phyloP scores from a whole-genome alignment of 2,797 vertebrate species.

The Gymnothorax javanicus region DNA sequence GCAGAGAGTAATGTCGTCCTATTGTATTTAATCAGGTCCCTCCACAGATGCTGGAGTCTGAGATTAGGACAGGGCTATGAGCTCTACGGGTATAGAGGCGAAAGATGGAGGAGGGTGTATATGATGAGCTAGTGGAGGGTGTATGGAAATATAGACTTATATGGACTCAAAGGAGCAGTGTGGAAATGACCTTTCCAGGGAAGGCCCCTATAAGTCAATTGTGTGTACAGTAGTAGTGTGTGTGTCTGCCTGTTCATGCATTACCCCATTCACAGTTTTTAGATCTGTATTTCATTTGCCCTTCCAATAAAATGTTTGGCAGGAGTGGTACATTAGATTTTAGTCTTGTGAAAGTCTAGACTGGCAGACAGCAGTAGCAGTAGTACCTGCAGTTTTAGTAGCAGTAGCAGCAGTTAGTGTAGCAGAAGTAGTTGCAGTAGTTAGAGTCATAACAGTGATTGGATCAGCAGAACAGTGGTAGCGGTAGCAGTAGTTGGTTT shows the following conservation, averaged over 20 bases:
- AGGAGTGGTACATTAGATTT: too few relatives aligned
- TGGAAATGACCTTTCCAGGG: not conserved
- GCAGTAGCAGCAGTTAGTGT: not conserved
- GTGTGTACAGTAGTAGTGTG: not conserved
- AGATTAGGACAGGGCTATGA: not conserved
- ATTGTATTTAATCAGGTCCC: not conserved
- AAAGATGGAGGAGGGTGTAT: not conserved
- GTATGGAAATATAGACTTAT: not conserved
- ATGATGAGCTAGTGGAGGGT: not conserved
- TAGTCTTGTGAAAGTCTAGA: not conserved
- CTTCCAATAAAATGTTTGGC: too few relatives aligned
- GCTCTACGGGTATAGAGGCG: not conserved
- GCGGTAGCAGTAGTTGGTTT: too few relatives aligned
- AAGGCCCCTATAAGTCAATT: not conserved
- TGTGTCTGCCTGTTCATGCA: not conserved
- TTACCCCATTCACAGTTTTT: too few relatives aligned
- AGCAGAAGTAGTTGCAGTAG: not conserved
- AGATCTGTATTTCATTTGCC: too few relatives aligned
- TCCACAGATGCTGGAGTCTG: not conserved
- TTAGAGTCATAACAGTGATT: too few relatives aligned
- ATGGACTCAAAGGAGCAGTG: not conserved
- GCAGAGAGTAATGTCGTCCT: not conserved
- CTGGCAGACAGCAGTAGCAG: too few relatives aligned
- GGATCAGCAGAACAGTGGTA: too few relatives aligned
- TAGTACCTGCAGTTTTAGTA: not conserved